Conservation (phyloP, 64 coral and sea anemone species). For the Platygyra sinensis region DNA sequence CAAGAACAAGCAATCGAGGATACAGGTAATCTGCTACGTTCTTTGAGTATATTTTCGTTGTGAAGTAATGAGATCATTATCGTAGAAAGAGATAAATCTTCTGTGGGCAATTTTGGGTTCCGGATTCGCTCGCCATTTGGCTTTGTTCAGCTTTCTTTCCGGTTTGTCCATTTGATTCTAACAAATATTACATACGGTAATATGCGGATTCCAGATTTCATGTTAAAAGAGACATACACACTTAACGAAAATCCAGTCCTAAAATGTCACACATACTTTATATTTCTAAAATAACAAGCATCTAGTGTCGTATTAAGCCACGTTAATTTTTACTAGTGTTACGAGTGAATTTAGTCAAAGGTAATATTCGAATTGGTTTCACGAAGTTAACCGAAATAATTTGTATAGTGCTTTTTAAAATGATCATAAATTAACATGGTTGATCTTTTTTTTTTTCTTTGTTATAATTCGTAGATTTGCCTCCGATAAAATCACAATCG, state of each 20-base stretch:
- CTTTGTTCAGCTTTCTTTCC: background rate
- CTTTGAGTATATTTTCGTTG: conserved; percentile 3
- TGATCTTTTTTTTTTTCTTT: too few relatives aligned
- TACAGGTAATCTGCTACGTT: conserved; percentile 75
- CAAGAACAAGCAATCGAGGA: conserved; percentile 88
- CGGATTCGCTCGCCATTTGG: background rate
- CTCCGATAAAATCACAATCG: too few relatives aligned
- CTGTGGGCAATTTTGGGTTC: too few relatives aligned
- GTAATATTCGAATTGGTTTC: too few relatives aligned
- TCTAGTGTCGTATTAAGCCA: background rate
- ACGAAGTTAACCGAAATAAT: too few relatives aligned
- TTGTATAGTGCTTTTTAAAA: background rate
- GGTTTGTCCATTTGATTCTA: background rate
- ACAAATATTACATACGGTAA: background rate
- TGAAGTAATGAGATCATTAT: background rate
- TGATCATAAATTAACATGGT: background rate
- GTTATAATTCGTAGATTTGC: too few relatives aligned
- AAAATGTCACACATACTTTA: background rate
- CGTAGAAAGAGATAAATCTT: too few relatives aligned
- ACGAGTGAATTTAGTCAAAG: too few relatives aligned
- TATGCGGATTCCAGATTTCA: background rate
- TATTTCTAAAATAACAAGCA: background rate
- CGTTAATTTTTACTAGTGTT: too few relatives aligned
- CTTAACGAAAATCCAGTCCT: background rate
- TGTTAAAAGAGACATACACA: background rate